A percentile compares a stretch with the other conserved stretches of the same genome.
Conservation (phyloP, 2,113 vertebrate species). For the Erinaceus europaeus region DNA sequence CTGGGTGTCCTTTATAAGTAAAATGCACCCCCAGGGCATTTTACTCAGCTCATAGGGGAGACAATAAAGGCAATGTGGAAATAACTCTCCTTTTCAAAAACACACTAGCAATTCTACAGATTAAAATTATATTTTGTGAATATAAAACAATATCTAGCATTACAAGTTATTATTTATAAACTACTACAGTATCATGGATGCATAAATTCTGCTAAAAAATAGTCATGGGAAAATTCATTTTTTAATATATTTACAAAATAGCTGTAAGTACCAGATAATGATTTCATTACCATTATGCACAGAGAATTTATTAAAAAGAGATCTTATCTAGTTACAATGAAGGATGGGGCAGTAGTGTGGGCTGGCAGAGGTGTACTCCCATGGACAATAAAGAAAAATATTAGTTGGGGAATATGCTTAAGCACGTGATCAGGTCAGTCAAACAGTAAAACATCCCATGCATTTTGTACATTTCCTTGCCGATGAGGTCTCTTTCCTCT, state of each 20-base stretch:
- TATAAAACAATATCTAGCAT: conserved; percentile 11
- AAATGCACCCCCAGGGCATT: not conserved
- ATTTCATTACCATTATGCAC: conserved; percentile 34
- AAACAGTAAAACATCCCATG: conserved; percentile 82
- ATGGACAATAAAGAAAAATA: conserved; percentile 30
- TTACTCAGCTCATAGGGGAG: not conserved
- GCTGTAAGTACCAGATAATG: not conserved
- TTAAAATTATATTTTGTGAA: conserved; percentile 33
- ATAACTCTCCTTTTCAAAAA: not conserved
- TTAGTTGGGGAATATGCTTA: conserved; percentile 39
- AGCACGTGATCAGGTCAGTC: conserved; percentile 63
- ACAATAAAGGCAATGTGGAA: conserved; percentile 28
- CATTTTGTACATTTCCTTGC: conserved; percentile 83
- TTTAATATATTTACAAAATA: conserved; percentile 25
- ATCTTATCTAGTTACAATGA: not conserved
- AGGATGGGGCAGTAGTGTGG: not conserved
- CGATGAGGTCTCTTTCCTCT: conserved; percentile 79
- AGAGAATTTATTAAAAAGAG: conserved; percentile 14
- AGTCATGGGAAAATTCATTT: conserved; percentile 15
- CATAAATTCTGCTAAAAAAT: conserved; percentile 38
- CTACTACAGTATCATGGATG: not conserved
- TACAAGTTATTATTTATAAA: conserved; percentile 58
- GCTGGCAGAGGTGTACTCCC: not conserved
- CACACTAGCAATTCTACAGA: not conserved
- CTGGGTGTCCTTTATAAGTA: not conserved